Conservation (phyloP, 2,888 invertebrate genomes). For the Protonemura montana region DNA sequence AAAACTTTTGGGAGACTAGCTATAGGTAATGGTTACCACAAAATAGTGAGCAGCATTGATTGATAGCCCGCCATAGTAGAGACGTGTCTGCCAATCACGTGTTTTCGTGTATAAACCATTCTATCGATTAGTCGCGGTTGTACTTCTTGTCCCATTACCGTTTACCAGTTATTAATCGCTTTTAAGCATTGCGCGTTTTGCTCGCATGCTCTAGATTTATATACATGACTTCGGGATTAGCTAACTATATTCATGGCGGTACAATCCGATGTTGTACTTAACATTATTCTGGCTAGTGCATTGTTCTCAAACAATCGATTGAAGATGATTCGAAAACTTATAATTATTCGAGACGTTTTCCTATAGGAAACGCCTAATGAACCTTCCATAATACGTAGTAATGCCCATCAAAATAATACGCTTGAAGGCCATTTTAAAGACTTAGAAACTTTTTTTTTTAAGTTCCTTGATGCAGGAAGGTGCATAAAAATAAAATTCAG, state of each 20-base stretch:
- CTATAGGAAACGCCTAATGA: not conserved
- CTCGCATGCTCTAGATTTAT: not conserved
- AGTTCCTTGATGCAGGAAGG: not conserved
- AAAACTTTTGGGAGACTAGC: not conserved
- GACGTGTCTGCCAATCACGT: not conserved
- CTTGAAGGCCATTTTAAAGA: not conserved
- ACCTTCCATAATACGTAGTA: not conserved
- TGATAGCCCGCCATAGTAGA: not conserved
- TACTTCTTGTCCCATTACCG: not conserved
- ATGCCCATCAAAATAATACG: not conserved
- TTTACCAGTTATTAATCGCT: not conserved
- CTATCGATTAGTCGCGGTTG: not conserved
- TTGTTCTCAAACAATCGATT: not conserved
- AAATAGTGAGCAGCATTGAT: not conserved
- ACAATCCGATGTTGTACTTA: not conserved
- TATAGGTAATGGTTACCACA: not conserved
- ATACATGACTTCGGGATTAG: not conserved
- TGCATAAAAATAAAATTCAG: not conserved
- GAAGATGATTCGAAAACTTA: not conserved
- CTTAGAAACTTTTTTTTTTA: not conserved
- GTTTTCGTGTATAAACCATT: not conserved
- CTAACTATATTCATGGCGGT: not conserved
- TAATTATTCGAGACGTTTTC: not conserved
- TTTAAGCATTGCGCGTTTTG: not conserved
- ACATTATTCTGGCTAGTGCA: not conserved